Base-by-base conservation (phyloP, 1,140 invertebrate species). In the Calephelis nemesis region DNA sequence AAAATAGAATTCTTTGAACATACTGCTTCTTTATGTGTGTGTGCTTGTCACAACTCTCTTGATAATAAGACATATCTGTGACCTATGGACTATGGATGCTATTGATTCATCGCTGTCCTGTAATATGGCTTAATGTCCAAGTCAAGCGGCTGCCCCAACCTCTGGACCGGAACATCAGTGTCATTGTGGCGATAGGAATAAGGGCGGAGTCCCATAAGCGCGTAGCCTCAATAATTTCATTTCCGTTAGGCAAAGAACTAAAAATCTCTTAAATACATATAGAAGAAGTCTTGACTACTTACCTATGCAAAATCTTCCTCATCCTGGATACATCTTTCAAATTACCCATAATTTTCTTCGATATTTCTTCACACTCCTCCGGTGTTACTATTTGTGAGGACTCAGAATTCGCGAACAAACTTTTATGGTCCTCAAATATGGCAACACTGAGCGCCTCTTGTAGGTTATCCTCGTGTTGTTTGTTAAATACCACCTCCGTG, bases 391-490 rank as follows among this genome's bases (percentile, higher is more conserved):
- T 79, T 19, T 79, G 70, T 1, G 64, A 71, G 4, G 75, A 64
- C 12, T 82, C 81, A 10, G 54, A 58, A 52, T 78, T 78, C 0
- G 62, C 15, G 11, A 79, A 77, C 39, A 91, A 13, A 7, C 50
- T 78, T 73, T 92, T 87, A 10, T 91, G 90, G 71, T 95, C 94
- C 74, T 95, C 93, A 60, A 93, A 93, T 72, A 95, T 85, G 49
- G 94, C 94, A 39, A 92, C 90, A 13, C 90, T 91, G 9, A 95
- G 81, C 0, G 93, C 86, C 62, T 93, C 87, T 60, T 85, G 82
- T 0, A 94, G 75, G 15, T 84, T 92, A n/a, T 92, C 90, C 80
- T 94, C 93, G 78, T 94, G 93, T 42, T 92, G 83, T 8, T 83
- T 72, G 9, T 93, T 86, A 78, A 95, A 94, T 6, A 86, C 82